phyloP scores from a whole-genome alignment of 2,113 vertebrate species.

The Labeo rohita region DNA sequence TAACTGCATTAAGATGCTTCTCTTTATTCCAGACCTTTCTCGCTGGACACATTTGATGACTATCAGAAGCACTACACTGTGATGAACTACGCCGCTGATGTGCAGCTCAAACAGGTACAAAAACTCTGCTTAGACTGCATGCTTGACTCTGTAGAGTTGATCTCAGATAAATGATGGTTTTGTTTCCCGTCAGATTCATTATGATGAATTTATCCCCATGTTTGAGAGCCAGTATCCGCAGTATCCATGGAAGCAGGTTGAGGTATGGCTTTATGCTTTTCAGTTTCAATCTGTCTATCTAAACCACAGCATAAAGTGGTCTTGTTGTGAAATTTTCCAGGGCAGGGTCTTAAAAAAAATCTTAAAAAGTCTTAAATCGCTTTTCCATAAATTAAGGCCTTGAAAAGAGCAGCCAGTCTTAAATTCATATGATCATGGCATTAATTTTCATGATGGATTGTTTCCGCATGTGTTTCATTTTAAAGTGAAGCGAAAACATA shows the following conservation, averaged over 20 bases:
- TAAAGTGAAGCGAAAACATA: no score
- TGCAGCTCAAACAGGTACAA: slow-evolving; percentile 87
- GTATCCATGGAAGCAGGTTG: slow-evolving; percentile 82
- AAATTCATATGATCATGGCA: no score
- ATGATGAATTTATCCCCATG: slow-evolving; percentile 87
- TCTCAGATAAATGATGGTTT: neutral
- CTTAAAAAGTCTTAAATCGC: no score
- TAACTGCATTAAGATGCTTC: neutral
- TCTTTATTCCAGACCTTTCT: slow-evolving; percentile 81
- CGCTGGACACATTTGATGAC: slow-evolving; percentile 87
- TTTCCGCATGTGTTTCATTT: no score
- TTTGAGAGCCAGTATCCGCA: slow-evolving; percentile 91
- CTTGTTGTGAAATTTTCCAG: neutral
- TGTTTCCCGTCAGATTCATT: slow-evolving; percentile 81
- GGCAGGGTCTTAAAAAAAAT: no score
- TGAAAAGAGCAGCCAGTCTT: no score
- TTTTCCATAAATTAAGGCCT: no score
- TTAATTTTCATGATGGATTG: no score
- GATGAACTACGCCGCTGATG: slow-evolving; percentile 89
- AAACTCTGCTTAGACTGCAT: neutral
- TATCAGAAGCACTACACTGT: slow-evolving; percentile 98
- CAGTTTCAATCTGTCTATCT: neutral
- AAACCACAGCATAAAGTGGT: neutral
- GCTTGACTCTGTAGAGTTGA: neutral
- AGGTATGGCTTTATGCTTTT: slow-evolving; percentile 75